Base-by-base conservation (phyloP, 2,797 vertebrate species). In the Schizothorax lantsangensis region DNA sequence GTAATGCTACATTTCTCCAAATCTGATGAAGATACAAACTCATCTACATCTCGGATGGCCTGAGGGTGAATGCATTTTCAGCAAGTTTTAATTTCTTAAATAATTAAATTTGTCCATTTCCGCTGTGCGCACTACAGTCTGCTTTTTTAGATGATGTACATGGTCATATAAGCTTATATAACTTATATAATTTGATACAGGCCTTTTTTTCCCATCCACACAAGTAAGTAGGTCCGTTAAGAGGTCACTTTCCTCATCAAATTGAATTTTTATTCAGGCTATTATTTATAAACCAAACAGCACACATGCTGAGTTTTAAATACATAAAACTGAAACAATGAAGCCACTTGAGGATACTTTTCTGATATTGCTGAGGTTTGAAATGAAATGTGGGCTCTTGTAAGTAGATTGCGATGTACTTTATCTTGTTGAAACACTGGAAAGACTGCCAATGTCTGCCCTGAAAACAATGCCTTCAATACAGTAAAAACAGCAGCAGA, bases 401-500 rank as follows among this genome's bases (percentile, higher is more conserved):
- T 88, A 91, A 91, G 59, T 92, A 91, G 89, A 94, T 92, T 91
- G 92, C 78, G 21, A 90, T 88, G 90, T 91, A 90, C 89, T 91
- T 85, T 91, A 86, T 92, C 90, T 89, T 89, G 90, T 85, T 85
- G 80, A 91, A 82, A 62, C 81, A 57, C 83, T 40, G 66, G 88
- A 83, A 86, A 85, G 79, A 54, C 89, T 91, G 88, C 90, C 90
- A 91, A 82, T 88, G 87, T 88, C 90, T 90, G 86, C 83, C 38
- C 38, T 47, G n/a, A 79, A 85, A 79, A 68, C 72, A 75, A 69
- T 54, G 75, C 26, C 66, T 85, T 71, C n/a, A 59, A 43, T 71
- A 40, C 33, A 30, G 40, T 64, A 33, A 36, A 83, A 77, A 52
- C 21, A 62, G 62, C 71, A 47, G 57, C 40, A 49, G 71, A 84